Percentiles rank a stretch among this genome's conserved stretches.
These are phyloP conservation scores for Eumerus sabulonum DNA, from an alignment of 2,888 invertebrate genomes.

Conservation along the genomic window DNA sequence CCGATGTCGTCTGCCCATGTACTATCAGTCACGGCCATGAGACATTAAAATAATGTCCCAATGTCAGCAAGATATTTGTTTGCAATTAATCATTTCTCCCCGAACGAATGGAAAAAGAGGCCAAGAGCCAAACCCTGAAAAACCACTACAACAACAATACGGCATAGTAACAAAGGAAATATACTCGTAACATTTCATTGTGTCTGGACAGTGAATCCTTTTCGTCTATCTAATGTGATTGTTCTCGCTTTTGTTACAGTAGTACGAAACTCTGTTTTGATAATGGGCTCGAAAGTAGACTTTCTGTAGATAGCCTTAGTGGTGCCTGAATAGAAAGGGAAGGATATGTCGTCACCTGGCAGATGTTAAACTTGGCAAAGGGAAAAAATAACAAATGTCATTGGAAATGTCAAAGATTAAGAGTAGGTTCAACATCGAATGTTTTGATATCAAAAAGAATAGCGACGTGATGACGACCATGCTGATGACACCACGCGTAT, in stretches of 20 bases:
- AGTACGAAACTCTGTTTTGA: conserved; percentile 7
- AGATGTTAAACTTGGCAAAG: conserved; percentile 7
- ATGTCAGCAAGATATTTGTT: conserved; percentile 45
- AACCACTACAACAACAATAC: not conserved
- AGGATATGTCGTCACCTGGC: conserved; percentile 20
- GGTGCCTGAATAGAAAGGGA: conserved; percentile 10
- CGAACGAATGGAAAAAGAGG: conserved; percentile 11
- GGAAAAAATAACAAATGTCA: not conserved
- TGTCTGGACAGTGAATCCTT: conserved; percentile 15
- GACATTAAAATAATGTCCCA: conserved; percentile 35
- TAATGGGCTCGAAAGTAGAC: too few relatives aligned
- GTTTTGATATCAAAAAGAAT: too few relatives aligned
- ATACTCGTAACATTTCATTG: conserved; percentile 31
- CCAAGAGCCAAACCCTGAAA: conserved; percentile 4
- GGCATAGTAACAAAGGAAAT: not conserved
- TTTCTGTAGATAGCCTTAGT: too few relatives aligned
- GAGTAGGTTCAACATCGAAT: too few relatives aligned
- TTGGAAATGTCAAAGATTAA: too few relatives aligned
- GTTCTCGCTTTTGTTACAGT: not conserved
- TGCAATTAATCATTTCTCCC: conserved; percentile 39
- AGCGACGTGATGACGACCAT: not conserved
- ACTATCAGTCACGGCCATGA: conserved; percentile 21
- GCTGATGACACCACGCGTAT: conserved; percentile 2
- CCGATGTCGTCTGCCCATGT: conserved; percentile 4
- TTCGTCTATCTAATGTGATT: conserved; percentile 11